Evolutionary conservation across 37 sponge, comb jelly and placozoan species (phyloP).

Genomic region (Haliclona indistincta): DNA sequence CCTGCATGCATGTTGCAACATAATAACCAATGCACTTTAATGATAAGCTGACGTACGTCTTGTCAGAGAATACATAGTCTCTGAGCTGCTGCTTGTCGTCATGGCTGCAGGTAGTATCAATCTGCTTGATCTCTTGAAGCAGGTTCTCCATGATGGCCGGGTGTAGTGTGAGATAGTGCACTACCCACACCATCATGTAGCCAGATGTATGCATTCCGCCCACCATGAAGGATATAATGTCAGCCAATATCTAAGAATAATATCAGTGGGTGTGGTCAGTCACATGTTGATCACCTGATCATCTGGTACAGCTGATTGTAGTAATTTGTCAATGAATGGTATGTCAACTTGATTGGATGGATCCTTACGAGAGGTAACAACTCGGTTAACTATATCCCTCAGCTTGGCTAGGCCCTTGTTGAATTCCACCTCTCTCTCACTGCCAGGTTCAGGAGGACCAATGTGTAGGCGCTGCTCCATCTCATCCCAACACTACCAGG

Average conservation of each 20-base stretch:
- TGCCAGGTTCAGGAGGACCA: constrained; percentile 43
- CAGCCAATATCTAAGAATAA: constrained; percentile 42
- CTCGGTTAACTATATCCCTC: constrained; percentile 12
- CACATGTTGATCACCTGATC: constrained; percentile 40
- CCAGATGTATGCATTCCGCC: constrained; percentile 93
- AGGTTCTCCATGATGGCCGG: constrained; percentile 54
- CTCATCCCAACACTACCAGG: constrained; percentile 48
- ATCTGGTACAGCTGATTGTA: constrained; percentile 45
- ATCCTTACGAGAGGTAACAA: constrained; percentile 26
- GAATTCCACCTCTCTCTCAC: constrained; percentile 67
- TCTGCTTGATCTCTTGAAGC: constrained; percentile 40
- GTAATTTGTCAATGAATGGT: constrained; percentile 66
- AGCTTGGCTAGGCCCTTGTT: constrained; percentile 27
- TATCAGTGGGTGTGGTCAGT: neutral
- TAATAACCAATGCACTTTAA: neutral
- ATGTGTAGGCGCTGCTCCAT: constrained; percentile 56
- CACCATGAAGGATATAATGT: constrained; percentile 75
- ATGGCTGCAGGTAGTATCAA: constrained; percentile 5
- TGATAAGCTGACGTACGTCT: constrained; percentile 5
- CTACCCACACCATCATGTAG: constrained; percentile 51
- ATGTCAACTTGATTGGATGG: constrained; percentile 22
- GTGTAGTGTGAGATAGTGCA: constrained; percentile 54
- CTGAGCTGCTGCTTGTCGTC: constrained; percentile 44
- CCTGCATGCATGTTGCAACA: constrained; percentile 13
- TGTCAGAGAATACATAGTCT: constrained; percentile 35